Conservation (phyloP, 2,888 invertebrate species). For the Helicoverpa assulta region DNA sequence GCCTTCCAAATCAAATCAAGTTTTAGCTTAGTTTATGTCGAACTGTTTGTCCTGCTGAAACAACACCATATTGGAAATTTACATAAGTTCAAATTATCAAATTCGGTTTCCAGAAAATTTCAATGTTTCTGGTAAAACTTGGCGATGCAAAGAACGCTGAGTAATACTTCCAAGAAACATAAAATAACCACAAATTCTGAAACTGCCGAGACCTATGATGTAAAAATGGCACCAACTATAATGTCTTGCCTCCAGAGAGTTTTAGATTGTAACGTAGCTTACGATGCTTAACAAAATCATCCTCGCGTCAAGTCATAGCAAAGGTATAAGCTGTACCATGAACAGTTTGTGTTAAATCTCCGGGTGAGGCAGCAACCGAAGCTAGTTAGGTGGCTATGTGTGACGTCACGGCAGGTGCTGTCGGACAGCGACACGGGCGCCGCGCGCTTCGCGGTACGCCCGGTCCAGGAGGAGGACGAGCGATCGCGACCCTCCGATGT, state of each 20-base stretch:
- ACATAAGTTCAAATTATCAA: neutral
- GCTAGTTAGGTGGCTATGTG: conserved; percentile 64
- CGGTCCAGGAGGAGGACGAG: conserved; percentile 92
- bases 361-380: conserved; percentile 41
- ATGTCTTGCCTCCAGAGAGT: too few relatives aligned
- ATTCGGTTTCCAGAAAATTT: neutral
- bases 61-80: conserved; percentile 12
- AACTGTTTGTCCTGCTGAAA: conserved; percentile 9
- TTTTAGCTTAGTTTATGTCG: conserved; percentile 15
- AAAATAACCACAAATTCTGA: too few relatives aligned
- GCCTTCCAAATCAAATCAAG: conserved; percentile 33
- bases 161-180: too few relatives aligned
- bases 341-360: conserved; percentile 35
- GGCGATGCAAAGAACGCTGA: too few relatives aligned
- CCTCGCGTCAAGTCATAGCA: too few relatives aligned
- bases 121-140: neutral
- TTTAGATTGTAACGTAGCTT: neutral
- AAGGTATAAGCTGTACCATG: too few relatives aligned
- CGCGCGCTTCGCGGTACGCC: conserved; percentile 92
- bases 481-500: conserved; percentile 88
- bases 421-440: conserved; percentile 88
- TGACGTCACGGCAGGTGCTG: conserved; percentile 83
- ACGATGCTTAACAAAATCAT: too few relatives aligned
- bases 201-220: too few relatives aligned
- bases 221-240: too few relatives aligned